phyloP scores from a whole-genome alignment of 2,113 vertebrate species.

The Tautogolabrus adspersus region DNA sequence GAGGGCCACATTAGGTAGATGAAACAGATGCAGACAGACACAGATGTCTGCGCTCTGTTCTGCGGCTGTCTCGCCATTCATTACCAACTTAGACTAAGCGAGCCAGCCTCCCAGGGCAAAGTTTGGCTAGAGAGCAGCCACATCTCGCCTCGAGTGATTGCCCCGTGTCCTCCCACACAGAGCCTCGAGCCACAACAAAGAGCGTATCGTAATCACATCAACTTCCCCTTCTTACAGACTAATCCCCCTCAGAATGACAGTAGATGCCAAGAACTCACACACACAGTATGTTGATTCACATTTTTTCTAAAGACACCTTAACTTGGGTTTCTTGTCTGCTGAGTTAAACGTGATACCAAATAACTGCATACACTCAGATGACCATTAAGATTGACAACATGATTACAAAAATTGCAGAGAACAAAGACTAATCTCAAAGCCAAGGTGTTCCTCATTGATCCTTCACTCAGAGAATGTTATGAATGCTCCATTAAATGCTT shows the following conservation, averaged over 20 bases:
- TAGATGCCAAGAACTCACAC: slow-evolving; percentile 26
- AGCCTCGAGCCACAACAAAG: slow-evolving; percentile 68
- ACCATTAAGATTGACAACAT: slow-evolving; percentile 22
- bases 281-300: slow-evolving; percentile 27
- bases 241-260: slow-evolving; percentile 38
- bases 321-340: slow-evolving; percentile 53
- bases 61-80: slow-evolving; percentile 39
- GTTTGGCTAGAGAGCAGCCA: slow-evolving; percentile 25
- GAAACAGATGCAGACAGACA: slow-evolving; percentile 15
- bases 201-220: slow-evolving; percentile 46
- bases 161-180: slow-evolving; percentile 70
- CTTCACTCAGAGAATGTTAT: not conserved
- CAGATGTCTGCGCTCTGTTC: slow-evolving; percentile 37
- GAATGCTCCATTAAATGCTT: slow-evolving; percentile 32
- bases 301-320: slow-evolving; percentile 38
- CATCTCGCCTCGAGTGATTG: slow-evolving; percentile 47
- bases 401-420: slow-evolving; percentile 16
- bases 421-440: slow-evolving; percentile 9
- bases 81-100: slow-evolving; percentile 42
- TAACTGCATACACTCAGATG: slow-evolving; percentile 27
- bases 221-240: slow-evolving; percentile 60
- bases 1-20: not conserved
- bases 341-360: slow-evolving; percentile 37
- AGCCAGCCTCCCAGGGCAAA: slow-evolving; percentile 41
- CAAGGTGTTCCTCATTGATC: not conserved